Conservation (phyloP, 2,888 invertebrate genomes). For the Kryphioiulus occultus region DNA sequence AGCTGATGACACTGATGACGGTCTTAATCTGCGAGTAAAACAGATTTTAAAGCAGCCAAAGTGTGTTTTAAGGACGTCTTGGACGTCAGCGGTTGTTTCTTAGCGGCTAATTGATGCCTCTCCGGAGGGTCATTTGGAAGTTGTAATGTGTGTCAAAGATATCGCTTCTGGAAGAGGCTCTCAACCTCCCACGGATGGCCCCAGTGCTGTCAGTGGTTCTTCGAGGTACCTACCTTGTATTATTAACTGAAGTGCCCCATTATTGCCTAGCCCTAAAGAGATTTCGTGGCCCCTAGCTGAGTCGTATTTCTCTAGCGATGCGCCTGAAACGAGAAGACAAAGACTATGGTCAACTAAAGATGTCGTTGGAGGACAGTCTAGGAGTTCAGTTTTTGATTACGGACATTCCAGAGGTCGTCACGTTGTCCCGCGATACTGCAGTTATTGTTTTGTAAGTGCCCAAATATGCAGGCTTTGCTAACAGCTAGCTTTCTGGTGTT, state of each 20-base stretch:
- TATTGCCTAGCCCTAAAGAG: constrained; percentile 41
- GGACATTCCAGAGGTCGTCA: too few species aligned
- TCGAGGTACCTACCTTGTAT: constrained; percentile 45
- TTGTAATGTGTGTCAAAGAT: not conserved
- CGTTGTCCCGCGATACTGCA: not conserved
- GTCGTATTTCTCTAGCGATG: constrained; percentile 47
- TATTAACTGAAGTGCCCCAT: constrained; percentile 48
- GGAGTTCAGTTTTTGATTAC: too few species aligned
- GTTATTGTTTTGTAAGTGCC: not conserved
- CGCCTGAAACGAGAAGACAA: constrained; percentile 8
- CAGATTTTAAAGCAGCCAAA: not conserved
- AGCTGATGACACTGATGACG: not conserved
- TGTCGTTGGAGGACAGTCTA: not conserved
- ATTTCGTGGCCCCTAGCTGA: constrained; percentile 16
- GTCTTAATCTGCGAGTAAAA: not conserved
- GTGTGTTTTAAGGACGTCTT: not conserved
- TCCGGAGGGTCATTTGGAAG: not conserved
- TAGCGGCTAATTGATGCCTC: not conserved
- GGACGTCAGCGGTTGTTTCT: not conserved
- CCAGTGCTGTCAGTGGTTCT: not conserved
- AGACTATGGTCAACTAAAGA: not conserved
- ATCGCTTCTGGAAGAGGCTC: not conserved
- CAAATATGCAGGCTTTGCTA: not conserved
- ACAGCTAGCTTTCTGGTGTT: too few species aligned
- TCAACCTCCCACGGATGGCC: not conserved